A percentile compares a stretch with the other conserved stretches of the same genome.
These are phyloP conservation scores for Congeria kusceri DNA, from an alignment of 2,888 invertebrate species.

Conservation along the genomic window DNA sequence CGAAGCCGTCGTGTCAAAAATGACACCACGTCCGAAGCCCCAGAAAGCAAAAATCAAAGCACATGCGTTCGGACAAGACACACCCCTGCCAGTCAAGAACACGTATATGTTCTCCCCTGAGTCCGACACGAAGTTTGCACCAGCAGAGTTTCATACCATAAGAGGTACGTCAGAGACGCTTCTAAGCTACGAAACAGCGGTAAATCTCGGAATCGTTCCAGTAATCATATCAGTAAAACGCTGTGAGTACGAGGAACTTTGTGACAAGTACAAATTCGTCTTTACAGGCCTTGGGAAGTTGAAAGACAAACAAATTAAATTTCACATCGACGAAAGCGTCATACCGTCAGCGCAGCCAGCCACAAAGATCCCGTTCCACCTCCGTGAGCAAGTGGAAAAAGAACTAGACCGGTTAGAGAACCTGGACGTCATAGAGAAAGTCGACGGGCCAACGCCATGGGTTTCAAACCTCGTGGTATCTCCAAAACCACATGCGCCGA, in stretches of 20 bases:
- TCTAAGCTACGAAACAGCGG: conserved; percentile 12
- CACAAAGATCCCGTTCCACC: conserved; percentile 63
- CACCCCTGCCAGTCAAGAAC: background rate
- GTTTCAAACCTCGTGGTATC: conserved; percentile 67
- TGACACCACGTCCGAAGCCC: background rate
- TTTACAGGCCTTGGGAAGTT: conserved; percentile 51
- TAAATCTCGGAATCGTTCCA: background rate
- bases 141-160: conserved; percentile 19
- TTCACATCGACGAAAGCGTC: conserved; percentile 45
- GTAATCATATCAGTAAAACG: background rate
- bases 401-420: conserved; percentile 65
- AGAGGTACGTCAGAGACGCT: conserved; percentile 17
- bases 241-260: conserved; percentile 5
- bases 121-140: conserved; percentile 4
- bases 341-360: conserved; percentile 53
- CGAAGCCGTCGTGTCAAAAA: background rate
- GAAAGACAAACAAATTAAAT: conserved; percentile 34
- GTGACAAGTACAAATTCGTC: conserved; percentile 8
- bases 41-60: conserved; percentile 6
- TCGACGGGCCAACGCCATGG: conserved; percentile 71
- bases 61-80: conserved; percentile 15
- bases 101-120: conserved; percentile 9
- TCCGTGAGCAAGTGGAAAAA: conserved; percentile 58
- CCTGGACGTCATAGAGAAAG: conserved; percentile 71
- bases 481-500: conserved; percentile 57